Evolutionary conservation across 2,888 invertebrate genomes (phyloP), one percentile per base, ranked within the genome.

Genomic region (Tiphia femorata): DNA sequence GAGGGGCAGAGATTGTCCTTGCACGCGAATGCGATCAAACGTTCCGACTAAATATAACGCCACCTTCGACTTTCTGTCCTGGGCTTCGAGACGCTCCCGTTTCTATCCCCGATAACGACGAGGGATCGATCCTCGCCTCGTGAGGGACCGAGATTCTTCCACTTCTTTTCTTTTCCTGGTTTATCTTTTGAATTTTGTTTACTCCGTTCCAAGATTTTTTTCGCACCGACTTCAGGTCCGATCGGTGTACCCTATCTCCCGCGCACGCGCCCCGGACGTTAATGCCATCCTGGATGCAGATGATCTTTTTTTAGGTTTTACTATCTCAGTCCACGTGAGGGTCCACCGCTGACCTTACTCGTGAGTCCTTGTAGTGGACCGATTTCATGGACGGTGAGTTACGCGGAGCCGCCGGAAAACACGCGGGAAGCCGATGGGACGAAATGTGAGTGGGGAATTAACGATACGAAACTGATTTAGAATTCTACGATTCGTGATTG

Each of bases 321-420:
- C 72, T 83, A 82, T 67, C 68, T 83, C 67, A 81, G 76, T 62
- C 81, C 82, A 53, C 78, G 82, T 23, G 76, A 78, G 60, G 82
- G 81, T 30, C 77, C 78, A 50, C 79, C 82, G 23, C 69, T 82
- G 58, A 82, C 82, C 41, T 71, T 83, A 49, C 72, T 83, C 58
- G 82, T 83, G 60, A 83, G 80, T 66, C 83, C 83, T 5, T 83
- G 83, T 63, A 80, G 75, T 56, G 83, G 82, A 1, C 79, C 80
- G 23, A 81, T 83, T 65, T 75, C 78, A 33, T 83, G 83, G 83
- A 81, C 77, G 58, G 79, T 82, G 56, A 83, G 80, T 70, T 81
- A 80, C 70, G 77, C 79, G 30, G 79, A 75, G 30, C 80, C 82
- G 56, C 82, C 83, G 42, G 77, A 81, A 62, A 75, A 75, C 57